A percentile compares a stretch with the other conserved stretches of the same genome.
These are phyloP conservation scores for Drosophila lacteicornis DNA, from an alignment of 1,140 invertebrate species.

Conservation along the genomic window DNA sequence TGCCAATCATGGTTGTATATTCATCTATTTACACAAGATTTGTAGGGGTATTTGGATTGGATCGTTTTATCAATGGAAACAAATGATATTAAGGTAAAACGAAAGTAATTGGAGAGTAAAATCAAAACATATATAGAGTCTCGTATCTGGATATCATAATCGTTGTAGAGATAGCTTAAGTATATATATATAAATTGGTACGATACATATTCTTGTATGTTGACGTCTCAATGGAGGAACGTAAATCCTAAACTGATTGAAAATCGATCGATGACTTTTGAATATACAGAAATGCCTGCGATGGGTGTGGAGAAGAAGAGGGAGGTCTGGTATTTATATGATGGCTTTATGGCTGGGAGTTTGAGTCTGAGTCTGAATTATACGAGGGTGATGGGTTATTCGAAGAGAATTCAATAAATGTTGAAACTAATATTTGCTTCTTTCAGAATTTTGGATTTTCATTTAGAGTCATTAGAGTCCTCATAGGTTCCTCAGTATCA, in stretches of 20 bases:
- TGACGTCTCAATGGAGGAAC: conserved; percentile 14
- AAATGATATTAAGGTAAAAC: conserved; percentile 47
- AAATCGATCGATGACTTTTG: conserved; percentile 29
- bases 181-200: conserved; percentile 29
- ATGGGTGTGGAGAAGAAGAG: conserved; percentile 1
- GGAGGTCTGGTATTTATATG: conserved; percentile 4
- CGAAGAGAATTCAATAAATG: background rate
- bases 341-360: background rate
- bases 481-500: no score
- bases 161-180: conserved; percentile 16
- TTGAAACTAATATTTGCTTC: no score
- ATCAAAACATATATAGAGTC: conserved; percentile 47
- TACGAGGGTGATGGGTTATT: background rate
- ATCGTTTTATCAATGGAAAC: conserved; percentile 55
- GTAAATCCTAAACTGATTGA: conserved; percentile 18
- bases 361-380: background rate
- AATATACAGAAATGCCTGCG: conserved; percentile 49
- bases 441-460: no score
- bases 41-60: conserved; percentile 51
- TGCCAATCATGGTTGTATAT: conserved; percentile 85
- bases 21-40: conserved; percentile 84
- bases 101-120: conserved; percentile 48
- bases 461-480: no score
- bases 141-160: conserved; percentile 48
- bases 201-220: conserved; percentile 43